Conservation (phyloP, 1,140 invertebrate genomes). For the Aphis gossypii region DNA sequence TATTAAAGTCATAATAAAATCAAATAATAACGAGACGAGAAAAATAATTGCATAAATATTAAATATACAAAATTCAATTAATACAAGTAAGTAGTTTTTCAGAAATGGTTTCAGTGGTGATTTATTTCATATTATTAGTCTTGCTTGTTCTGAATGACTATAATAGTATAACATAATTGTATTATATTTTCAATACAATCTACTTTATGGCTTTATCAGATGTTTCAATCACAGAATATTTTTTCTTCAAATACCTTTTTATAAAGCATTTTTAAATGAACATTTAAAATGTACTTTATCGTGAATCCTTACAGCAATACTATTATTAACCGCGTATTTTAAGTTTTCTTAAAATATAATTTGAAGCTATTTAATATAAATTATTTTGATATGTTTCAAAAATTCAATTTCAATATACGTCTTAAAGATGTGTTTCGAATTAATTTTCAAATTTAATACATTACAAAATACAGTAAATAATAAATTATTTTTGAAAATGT, state of each 20-base stretch:
- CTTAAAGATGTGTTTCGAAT: neutral
- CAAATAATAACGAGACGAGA: neutral
- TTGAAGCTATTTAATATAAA: neutral
- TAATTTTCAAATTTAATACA: neutral
- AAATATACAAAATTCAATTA: neutral
- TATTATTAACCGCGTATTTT: neutral
- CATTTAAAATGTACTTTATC: neutral
- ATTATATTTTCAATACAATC: neutral
- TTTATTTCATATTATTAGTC: neutral
- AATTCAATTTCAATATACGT: too few species aligned
- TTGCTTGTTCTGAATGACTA: neutral
- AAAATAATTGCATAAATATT: neutral
- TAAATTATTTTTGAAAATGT: neutral
- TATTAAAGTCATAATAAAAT: neutral
- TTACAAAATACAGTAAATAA: neutral
- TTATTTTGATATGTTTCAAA: too few species aligned
- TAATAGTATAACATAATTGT: neutral
- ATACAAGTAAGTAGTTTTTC: neutral
- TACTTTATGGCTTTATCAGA: neutral
- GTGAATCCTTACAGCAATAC: neutral
- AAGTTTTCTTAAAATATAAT: neutral
- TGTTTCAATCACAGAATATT: neutral
- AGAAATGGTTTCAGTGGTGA: neutral
- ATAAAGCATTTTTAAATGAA: neutral
- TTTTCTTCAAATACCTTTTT: neutral